Evolutionary conservation across 2,888 invertebrate genomes (phyloP), one percentile per base, ranked within the genome.

Genomic region (Cheilosia soror): DNA sequence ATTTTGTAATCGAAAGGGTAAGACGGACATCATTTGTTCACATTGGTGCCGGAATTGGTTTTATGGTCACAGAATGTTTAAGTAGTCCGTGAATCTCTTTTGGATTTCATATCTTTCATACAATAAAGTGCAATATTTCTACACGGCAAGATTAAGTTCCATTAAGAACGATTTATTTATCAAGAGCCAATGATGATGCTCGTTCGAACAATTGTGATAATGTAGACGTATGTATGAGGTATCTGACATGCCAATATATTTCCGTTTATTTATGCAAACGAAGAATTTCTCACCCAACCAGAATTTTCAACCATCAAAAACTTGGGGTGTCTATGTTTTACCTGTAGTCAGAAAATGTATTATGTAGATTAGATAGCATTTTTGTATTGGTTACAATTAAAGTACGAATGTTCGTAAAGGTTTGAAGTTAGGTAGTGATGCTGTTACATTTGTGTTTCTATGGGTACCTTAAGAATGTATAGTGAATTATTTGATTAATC

Each of bases 11-110:
- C 57, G 13, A 20, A 47, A 0, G 25, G 44, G 25, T 29, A 40
- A 29, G 68, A 81, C 75, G 75, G 80, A 69, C 80, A 81, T 69
- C 68, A 81, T 81, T 75, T 81, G 75, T 81, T 81, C 49, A 31
- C 20, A 57, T 33, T 49, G 58, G 5, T 42, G 25, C 49, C 5
- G 40, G 15, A 81, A 81, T 75, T 57, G 75, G 55, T 20, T 68
- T 55, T 57, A 80, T 60, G 80, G 37, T 15, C 47, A 55, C 55
- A 15, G 63, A 75, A 75, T 73, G 33, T 40, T 27, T 57, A 63
- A 63, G 31, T 66, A 40, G 57, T 3, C 69, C n/a, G 66, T 66
- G 66, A 53, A 53, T 40, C 27, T 63, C 47, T 68, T 33, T 33
- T 51, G 13, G 42, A 57, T 31, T 27, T 27, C 20, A 31, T 20